phyloP scores from a whole-genome alignment of 2,888 invertebrate genomes.

The Caenorhabditis wallacei region DNA sequence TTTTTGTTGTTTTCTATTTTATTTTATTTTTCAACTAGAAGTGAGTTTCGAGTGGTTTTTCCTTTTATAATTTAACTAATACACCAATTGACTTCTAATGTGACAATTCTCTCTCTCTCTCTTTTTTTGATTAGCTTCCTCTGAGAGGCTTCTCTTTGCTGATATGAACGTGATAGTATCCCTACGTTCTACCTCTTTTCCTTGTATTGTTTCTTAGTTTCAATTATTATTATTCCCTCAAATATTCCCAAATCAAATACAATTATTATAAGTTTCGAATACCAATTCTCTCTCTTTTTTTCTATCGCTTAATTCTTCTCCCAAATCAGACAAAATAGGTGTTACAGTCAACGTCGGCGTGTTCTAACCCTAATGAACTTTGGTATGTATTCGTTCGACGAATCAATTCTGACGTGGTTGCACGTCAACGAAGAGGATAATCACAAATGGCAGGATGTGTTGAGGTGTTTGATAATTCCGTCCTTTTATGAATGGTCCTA shows the following conservation, averaged over 20 bases:
- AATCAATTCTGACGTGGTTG: slow-evolving; percentile 80
- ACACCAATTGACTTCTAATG: slow-evolving; percentile 45
- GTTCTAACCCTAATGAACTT: slow-evolving; percentile 81
- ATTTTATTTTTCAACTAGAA: slow-evolving; percentile 20
- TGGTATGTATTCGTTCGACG: slow-evolving; percentile 81
- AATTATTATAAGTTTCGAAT: background rate
- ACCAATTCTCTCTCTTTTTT: slow-evolving; percentile 18
- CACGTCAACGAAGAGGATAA: slow-evolving; percentile 77
- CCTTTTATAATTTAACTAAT: slow-evolving; percentile 52
- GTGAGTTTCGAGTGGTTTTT: slow-evolving; percentile 60
- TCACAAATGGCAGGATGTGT: slow-evolving; percentile 72
- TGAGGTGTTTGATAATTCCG: slow-evolving; percentile 61
- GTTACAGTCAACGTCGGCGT: slow-evolving; percentile 82
- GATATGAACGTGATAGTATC: slow-evolving; percentile 57
- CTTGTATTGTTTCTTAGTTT: slow-evolving; percentile 53
- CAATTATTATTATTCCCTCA: background rate
- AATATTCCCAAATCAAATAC: background rate
- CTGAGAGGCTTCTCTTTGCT: slow-evolving; percentile 45
- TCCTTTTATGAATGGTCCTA: slow-evolving; percentile 15
- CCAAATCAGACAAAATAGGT: slow-evolving; percentile 17
- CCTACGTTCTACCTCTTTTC: slow-evolving; percentile 54
- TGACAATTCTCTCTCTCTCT: slow-evolving; percentile 19
- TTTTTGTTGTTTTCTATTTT: slow-evolving; percentile 10
- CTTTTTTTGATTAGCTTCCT: slow-evolving; percentile 20
- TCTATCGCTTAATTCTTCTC: slow-evolving; percentile 53